phyloP scores from a whole-genome alignment of 2,888 invertebrate species.

The Lasioglossum leucozonium region DNA sequence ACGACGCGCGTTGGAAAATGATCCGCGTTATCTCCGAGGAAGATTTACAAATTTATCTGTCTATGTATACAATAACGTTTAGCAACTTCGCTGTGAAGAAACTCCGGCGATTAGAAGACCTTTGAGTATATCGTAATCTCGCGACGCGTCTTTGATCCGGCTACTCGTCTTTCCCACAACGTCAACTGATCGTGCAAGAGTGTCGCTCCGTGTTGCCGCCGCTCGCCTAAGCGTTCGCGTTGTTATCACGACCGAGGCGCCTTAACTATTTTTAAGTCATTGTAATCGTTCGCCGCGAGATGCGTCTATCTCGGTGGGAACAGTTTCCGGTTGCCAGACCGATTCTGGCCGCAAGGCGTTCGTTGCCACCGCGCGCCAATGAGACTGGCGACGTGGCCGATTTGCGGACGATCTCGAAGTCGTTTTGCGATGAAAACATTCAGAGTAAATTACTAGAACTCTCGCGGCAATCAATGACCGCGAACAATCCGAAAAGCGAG shows the following conservation, averaged over 20 bases:
- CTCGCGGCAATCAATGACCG: no score
- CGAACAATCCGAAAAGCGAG: no score
- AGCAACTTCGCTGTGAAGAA: not conserved
- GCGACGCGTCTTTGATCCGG: not conserved
- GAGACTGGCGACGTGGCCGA: not conserved
- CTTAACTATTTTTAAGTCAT: not conserved
- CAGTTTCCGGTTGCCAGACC: constrained; percentile 32
- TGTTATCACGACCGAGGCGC: not conserved
- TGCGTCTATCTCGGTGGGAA: constrained; percentile 18
- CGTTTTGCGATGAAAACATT: no score
- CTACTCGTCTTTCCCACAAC: no score
- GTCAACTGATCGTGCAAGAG: not conserved
- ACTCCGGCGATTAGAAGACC: not conserved
- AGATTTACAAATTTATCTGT: not conserved
- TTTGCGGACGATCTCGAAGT: not conserved
- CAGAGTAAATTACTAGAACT: no score
- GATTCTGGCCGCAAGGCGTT: not conserved
- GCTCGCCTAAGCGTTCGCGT: not conserved
- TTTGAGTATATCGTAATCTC: not conserved
- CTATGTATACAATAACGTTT: not conserved
- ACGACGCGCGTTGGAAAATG: not conserved
- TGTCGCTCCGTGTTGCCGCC: not conserved
- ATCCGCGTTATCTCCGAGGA: not conserved
- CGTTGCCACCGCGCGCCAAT: constrained; percentile 8
- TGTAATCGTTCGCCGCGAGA: constrained; percentile 3